phyloP scores from a whole-genome alignment of 2,113 vertebrate species.

The Sciurus niger region DNA sequence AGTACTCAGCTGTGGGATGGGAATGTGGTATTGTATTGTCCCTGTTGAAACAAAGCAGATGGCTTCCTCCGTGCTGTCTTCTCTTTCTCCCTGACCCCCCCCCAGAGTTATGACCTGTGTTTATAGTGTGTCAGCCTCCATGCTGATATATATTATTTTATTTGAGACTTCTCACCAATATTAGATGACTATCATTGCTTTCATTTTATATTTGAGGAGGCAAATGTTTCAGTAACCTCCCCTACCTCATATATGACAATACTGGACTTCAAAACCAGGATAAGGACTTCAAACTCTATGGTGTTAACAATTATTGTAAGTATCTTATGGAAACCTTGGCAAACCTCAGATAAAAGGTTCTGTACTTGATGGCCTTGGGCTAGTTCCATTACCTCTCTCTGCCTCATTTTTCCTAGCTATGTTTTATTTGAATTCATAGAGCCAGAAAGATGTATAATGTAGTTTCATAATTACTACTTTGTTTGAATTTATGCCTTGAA shows the following conservation, averaged over 20 bases:
- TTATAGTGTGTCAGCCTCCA: not conserved
- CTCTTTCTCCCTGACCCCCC: not conserved
- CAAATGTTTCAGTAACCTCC: not conserved
- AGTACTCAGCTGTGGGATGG: not conserved
- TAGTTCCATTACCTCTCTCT: slow-evolving; percentile 12
- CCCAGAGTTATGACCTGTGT: not conserved
- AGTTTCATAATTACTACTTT: slow-evolving; percentile 59
- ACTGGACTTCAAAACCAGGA: not conserved
- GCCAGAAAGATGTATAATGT: slow-evolving; percentile 41
- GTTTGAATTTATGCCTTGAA: slow-evolving; percentile 46
- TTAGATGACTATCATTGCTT: not conserved
- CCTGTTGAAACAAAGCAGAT: not conserved
- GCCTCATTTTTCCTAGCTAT: not conserved
- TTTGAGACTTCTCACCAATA: not conserved
- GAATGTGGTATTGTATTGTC: not conserved
- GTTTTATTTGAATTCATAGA: slow-evolving; percentile 49
- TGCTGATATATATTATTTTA: not conserved
- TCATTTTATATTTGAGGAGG: not conserved
- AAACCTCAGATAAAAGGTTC: not conserved
- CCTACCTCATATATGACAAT: not conserved
- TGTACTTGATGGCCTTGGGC: not conserved
- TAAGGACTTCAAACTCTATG: not conserved
- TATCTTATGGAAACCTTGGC: not conserved
- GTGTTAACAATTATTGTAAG: not conserved
- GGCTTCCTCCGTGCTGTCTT: not conserved